Evolutionary conservation across 2,888 invertebrate genomes (phyloP).

Genomic region (Amblyjoppa proteus): DNA sequence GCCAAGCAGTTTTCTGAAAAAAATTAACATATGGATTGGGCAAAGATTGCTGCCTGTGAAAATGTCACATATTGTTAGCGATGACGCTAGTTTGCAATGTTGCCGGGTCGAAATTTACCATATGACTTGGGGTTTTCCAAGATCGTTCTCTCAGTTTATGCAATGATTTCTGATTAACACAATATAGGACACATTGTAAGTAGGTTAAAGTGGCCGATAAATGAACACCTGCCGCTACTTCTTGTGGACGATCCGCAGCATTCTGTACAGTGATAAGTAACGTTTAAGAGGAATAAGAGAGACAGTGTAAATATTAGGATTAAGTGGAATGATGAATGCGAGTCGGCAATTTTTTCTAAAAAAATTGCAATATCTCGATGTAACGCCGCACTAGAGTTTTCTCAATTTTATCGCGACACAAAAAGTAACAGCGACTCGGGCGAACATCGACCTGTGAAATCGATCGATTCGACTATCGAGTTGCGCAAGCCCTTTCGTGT

Average conservation of each 20-base stretch:
- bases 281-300: slow-evolving; percentile 40
- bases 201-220: not conserved
- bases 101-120: too few relatives aligned
- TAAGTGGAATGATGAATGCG: slow-evolving; percentile 3
- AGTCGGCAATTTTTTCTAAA: not conserved
- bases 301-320: slow-evolving; percentile 73
- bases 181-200: slow-evolving; percentile 40
- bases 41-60: too few relatives aligned
- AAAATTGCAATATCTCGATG: slow-evolving; percentile 48
- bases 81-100: too few relatives aligned
- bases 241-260: slow-evolving; percentile 64
- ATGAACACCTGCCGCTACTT: not conserved
- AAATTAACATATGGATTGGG: too few relatives aligned
- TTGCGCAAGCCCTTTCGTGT: slow-evolving; percentile 21
- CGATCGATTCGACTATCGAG: slow-evolving; percentile 1
- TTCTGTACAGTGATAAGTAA: slow-evolving; percentile 79
- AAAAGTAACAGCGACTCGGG: slow-evolving; percentile 1
- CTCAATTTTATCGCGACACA: slow-evolving; percentile 1
- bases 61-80: too few relatives aligned
- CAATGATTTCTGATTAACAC: slow-evolving; percentile 38
- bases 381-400: slow-evolving; percentile 29
- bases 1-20: too few relatives aligned
- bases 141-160: too few relatives aligned
- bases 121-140: too few relatives aligned
- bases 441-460: slow-evolving; percentile 6